phyloP scores from a whole-genome alignment of 2,113 vertebrate species.

The Lagopus muta region DNA sequence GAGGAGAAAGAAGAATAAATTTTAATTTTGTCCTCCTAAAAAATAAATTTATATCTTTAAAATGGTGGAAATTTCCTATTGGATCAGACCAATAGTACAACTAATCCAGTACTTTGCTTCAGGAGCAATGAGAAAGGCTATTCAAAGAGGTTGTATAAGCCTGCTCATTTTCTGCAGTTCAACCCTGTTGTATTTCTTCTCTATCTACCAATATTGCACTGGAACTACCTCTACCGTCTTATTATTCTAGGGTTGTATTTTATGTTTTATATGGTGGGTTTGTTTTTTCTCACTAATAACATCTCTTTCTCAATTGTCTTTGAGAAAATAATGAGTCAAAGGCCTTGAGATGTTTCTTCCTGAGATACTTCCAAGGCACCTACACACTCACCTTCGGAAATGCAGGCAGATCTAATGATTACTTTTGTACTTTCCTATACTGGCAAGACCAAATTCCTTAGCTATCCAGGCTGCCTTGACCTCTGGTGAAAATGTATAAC shows the following conservation, averaged over 20 bases:
- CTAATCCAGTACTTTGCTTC: background rate
- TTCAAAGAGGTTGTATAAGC: background rate
- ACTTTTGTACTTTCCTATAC: background rate
- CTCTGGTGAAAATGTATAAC: background rate
- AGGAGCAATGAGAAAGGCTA: background rate
- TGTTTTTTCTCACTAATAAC: background rate
- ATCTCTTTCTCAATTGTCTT: background rate
- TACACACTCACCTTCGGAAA: background rate
- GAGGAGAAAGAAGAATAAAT: background rate
- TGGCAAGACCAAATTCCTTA: background rate
- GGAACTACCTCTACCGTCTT: background rate
- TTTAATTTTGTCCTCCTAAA: background rate
- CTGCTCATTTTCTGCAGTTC: background rate
- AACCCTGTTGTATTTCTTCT: background rate
- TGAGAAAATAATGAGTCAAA: background rate
- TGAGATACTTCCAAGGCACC: background rate
- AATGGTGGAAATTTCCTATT: background rate
- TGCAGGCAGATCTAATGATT: fast-evolving
- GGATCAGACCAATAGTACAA: background rate
- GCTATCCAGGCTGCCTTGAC: background rate
- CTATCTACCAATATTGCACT: background rate
- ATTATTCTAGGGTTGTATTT: background rate
- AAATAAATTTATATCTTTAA: background rate
- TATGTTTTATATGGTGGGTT: background rate
- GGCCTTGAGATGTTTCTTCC: background rate